Evolutionary conservation across 2,888 invertebrate species (phyloP), one percentile per base, ranked within the genome.

Genomic region (Lithosia quadra): DNA sequence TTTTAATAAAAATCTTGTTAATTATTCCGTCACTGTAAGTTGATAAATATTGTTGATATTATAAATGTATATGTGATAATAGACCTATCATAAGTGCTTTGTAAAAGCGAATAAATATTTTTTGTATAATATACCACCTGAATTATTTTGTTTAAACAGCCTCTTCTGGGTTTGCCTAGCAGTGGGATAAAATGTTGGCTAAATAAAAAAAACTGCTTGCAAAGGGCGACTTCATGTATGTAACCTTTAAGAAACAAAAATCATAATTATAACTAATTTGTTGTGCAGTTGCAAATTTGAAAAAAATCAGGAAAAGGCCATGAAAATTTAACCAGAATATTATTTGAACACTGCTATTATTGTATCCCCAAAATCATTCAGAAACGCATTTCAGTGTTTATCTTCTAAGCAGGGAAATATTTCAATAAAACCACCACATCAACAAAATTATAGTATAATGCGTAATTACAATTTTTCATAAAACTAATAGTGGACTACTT

Each of bases 371-470:
- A 0, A 33, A 24, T 0, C 15, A 58, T 9, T 34, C 4, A 15
- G 4, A 2, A 28, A 28, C 5, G 43, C 13, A 43, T 8, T 53
- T 4, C 9, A 9, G 8, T 21, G 21, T 53, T 21, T 53, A 10
- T 56, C 9, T 21, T 28, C 0, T 13, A 13, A n/a, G 28, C 55
- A 2, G 10, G 18, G 28, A 15, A 8, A n/a, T 18, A 28, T 18
- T 61, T 22, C 60, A 83, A 79, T 74, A 80, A 86, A 84, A 87
- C 60, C 63, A 77, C 24, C n/a, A 73, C 63, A 75, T 90, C 87
- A 94, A 94, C 93, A 92, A 92, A 88, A 91, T 88, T 92, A 92
- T 88, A 92, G 78, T 93, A 92, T 92, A 92, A 90, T 93, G 90
- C 85, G 88, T 92, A 93, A 91, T 93, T 93, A 93, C 88, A 93